Conservation (phyloP, 2,888 invertebrate species). For the Erpobdella octoculata region DNA sequence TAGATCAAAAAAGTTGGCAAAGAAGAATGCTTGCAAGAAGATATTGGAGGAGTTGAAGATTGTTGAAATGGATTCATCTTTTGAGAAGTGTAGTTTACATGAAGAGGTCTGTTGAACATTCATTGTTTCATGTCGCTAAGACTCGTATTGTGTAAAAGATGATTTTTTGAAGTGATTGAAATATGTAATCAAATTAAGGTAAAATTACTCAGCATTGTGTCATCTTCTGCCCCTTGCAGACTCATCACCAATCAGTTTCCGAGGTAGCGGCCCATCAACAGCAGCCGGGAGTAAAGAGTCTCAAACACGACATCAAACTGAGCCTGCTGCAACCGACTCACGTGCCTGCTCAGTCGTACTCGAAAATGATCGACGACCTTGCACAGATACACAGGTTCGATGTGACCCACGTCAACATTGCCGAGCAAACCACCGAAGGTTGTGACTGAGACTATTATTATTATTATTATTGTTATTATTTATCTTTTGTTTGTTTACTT, state of each 20-base stretch:
- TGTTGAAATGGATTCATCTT: neutral
- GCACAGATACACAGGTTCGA: conserved; percentile 13
- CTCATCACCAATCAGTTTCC: neutral
- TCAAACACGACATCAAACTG: conserved; percentile 14
- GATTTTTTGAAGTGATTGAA: too few relatives aligned
- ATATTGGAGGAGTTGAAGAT: conserved; percentile 14
- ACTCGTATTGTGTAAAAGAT: too few relatives aligned
- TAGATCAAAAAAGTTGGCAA: conserved; percentile 4
- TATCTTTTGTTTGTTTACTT: too few relatives aligned
- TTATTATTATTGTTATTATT: too few relatives aligned
- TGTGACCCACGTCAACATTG: conserved; percentile 2
- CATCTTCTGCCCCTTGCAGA: neutral
- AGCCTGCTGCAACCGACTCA: conserved; percentile 10
- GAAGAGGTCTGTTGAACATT: neutral
- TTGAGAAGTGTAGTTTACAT: neutral
- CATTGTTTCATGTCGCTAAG: too few relatives aligned
- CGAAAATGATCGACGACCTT: conserved; percentile 9
- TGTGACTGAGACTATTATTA: too few relatives aligned
- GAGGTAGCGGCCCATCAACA: neutral
- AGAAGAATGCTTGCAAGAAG: conserved; percentile 16
- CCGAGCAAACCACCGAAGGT: neutral
- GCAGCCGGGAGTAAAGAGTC: neutral
- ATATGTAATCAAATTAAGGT: neutral
- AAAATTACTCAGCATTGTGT: neutral
- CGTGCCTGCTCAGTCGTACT: conserved; percentile 4